Conservation (phyloP, 2,888 invertebrate species). For the Protophormia terraenovae region DNA sequence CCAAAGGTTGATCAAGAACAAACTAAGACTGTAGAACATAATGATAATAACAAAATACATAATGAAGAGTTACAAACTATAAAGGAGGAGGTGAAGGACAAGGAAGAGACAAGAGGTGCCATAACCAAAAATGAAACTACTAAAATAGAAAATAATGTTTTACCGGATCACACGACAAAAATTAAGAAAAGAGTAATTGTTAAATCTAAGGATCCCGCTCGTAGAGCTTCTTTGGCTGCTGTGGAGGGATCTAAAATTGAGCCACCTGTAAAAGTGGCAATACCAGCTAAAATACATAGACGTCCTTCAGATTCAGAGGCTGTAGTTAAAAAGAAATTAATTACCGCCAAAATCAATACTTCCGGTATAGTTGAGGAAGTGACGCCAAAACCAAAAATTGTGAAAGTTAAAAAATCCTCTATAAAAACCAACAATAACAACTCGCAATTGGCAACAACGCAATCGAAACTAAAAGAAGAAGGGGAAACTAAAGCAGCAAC, state of each 20-base stretch:
- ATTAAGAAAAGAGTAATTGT: constrained; percentile 28
- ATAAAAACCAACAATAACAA: constrained; percentile 52
- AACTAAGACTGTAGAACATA: neutral
- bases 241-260: constrained; percentile 78
- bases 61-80: neutral
- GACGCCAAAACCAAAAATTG: constrained; percentile 66
- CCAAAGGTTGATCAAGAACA: neutral
- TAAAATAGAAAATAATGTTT: neutral
- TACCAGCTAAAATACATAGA: constrained; percentile 71
- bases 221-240: constrained; percentile 78
- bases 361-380: constrained; percentile 68
- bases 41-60: neutral
- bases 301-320: constrained; percentile 79
- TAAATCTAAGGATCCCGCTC: constrained; percentile 48
- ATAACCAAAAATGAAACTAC: constrained; percentile 4
- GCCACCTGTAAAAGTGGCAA: constrained; percentile 66
- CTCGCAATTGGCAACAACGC: constrained; percentile 64
- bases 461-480: constrained; percentile 32
- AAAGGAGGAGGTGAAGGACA: no score
- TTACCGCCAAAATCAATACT: constrained; percentile 62
- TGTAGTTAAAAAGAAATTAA: constrained; percentile 75
- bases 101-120: constrained; percentile 18
- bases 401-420: constrained; percentile 69
- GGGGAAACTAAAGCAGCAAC: neutral
- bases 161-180: neutral